These are phyloP conservation scores for Scylla paramamosain DNA, from an alignment of 1,140 invertebrate species.

Conservation along the genomic window DNA sequence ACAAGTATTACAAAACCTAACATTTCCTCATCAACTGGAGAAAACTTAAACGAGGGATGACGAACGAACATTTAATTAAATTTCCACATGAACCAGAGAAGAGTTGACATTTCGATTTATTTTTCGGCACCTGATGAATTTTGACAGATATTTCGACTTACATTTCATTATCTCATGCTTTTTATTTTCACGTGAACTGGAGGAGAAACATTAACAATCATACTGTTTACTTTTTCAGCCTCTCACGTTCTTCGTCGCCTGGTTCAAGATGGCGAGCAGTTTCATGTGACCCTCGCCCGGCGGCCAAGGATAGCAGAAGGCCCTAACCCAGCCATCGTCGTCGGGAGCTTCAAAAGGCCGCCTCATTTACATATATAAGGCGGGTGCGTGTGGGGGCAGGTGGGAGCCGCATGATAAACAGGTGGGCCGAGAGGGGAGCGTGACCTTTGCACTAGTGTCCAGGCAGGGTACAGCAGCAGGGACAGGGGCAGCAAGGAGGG, in stretches of 20 bases:
- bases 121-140: too few relatives aligned
- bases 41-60: not conserved
- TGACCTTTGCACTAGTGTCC: conserved; percentile 41
- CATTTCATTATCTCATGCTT: not conserved
- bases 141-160: too few relatives aligned
- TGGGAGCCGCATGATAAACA: conserved; percentile 68
- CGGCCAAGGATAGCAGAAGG: conserved; percentile 14
- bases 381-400: conserved; percentile 66
- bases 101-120: too few relatives aligned
- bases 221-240: not conserved
- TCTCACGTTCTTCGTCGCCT: not conserved
- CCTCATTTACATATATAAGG: conserved; percentile 70
- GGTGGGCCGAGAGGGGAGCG: conserved; percentile 33
- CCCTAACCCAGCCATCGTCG: not conserved
- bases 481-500: conserved; percentile 36
- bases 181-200: not conserved
- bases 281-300: not conserved
- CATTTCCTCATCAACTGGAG: not conserved
- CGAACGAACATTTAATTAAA: too few relatives aligned
- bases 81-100: too few relatives aligned
- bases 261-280: not conserved
- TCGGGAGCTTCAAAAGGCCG: conserved; percentile 65
- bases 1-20: not conserved
- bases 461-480: conserved; percentile 36
- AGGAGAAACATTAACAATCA: too few relatives aligned